These are phyloP conservation scores for Acrocephalus scirpaceus DNA, from an alignment of 2,797 vertebrate species.

Conservation along the genomic window DNA sequence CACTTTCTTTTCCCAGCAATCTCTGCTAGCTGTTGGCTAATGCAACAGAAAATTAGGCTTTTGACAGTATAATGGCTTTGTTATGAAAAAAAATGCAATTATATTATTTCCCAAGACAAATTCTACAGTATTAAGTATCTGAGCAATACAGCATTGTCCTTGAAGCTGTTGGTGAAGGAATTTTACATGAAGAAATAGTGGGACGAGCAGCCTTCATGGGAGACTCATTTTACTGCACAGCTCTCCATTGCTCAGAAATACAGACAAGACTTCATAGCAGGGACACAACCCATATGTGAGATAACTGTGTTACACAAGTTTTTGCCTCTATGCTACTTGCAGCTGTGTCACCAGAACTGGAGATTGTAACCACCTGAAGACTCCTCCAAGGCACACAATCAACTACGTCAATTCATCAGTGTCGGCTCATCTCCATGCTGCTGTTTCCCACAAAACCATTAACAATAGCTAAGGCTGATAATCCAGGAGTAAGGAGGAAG, in stretches of 20 bases:
- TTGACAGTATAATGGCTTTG: constrained; percentile 47
- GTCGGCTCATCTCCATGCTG: fast-evolving
- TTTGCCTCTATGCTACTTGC: background rate
- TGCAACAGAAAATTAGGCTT: constrained; percentile 41
- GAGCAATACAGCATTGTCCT: constrained; percentile 15
- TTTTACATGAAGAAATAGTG: background rate
- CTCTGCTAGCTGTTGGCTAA: background rate
- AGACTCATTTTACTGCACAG: background rate
- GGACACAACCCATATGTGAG: fast-evolving
- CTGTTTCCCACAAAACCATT: background rate
- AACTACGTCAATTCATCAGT: background rate
- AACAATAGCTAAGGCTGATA: background rate
- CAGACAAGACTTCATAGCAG: background rate
- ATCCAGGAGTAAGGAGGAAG: background rate
- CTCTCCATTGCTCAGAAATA: background rate
- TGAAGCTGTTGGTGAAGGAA: background rate
- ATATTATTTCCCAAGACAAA: constrained; percentile 51
- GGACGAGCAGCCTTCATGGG: background rate
- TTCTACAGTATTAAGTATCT: background rate
- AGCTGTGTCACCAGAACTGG: background rate
- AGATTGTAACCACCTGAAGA: background rate
- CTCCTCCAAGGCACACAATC: background rate
- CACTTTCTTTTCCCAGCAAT: constrained; percentile 51
- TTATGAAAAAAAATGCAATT: constrained; percentile 52
- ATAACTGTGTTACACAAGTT: background rate